Conservation (phyloP, 2,888 invertebrate genomes). For the Leptinotarsa tumamoca region DNA sequence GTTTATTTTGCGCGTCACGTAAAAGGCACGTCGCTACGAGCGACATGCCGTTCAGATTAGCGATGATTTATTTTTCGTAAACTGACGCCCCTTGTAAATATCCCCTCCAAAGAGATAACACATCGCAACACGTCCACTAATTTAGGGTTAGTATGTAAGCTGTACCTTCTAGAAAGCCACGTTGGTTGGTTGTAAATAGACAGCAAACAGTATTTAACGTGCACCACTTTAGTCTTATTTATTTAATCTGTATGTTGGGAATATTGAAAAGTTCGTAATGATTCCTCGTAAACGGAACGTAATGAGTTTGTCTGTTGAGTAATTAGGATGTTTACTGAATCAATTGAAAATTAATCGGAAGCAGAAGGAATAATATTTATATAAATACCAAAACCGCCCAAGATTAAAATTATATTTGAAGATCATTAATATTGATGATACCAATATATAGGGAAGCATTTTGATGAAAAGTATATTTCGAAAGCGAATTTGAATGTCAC, state of each 20-base stretch:
- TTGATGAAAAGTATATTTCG: too few species aligned
- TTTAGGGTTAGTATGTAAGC: conserved; percentile 63
- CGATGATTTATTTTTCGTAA: conserved; percentile 63
- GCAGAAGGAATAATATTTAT: not conserved
- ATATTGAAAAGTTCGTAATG: conserved; percentile 27
- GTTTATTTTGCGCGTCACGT: conserved; percentile 59
- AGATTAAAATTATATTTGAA: not conserved
- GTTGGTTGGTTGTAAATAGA: conserved; percentile 32
- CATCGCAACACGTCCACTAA: conserved; percentile 69
- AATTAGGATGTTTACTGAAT: not conserved
- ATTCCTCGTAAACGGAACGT: not conserved
- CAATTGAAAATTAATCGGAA: not conserved
- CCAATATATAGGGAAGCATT: too few species aligned
- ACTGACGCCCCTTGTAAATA: conserved; percentile 65
- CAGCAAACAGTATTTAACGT: conserved; percentile 31
- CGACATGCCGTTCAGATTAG: conserved; percentile 61
- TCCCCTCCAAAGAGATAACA: conserved; percentile 63
- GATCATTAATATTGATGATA: too few species aligned
- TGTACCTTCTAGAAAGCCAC: conserved; percentile 63
- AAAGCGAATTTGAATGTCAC: too few species aligned
- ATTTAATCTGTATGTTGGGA: conserved; percentile 25
- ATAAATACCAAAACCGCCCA: not conserved
- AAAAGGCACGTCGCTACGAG: conserved; percentile 55
- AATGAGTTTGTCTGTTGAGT: not conserved
- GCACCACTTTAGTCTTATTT: conserved; percentile 22